Evolutionary conservation across 2,888 invertebrate species (phyloP), one percentile per base, ranked within the genome.

Genomic region (Rhagium mordax): DNA sequence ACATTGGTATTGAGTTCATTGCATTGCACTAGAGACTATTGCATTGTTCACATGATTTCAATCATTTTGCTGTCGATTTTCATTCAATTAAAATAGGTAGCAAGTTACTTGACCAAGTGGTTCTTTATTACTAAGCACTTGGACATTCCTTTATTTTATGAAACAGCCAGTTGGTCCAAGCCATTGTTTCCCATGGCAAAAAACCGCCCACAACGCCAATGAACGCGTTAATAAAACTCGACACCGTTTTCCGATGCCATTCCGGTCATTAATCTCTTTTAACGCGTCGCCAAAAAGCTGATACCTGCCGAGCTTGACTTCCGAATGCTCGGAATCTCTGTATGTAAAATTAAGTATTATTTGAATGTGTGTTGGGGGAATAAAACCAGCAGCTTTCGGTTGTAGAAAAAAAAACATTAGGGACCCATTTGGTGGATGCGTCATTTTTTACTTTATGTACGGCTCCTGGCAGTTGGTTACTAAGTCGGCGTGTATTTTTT

Each of bases 381-480:
- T 10, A 59, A 59, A 59, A 59, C 20, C 8, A 33, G 33, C 59
- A 33, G 18, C 57, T 13, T 29, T 57, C 57, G 24, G 55, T n/a
- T 27, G 27, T 57, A n/a, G 21, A 59, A 59, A 59, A 59, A 57
- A 29, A 59, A 59, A 33, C 33, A 59, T 59, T 33, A 29, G 59
- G 13, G 33, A 15, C 20, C 24, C 21, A 24, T 24, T 55, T 18
- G 10, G 18, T 20, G 6, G 29, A 59, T 29, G 29, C 16, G 21
- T 59, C 20, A 59, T 20, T 59, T 59, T 59, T 59, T 59, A 33
- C 29, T 13, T 29, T 13, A 13, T 59, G 3, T 33, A 33, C 18
- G 33, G 59, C 59, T 13, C 7, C 13, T 57, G 55, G n/a, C 55
- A 24, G 33, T 13, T 15, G 33, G 59, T 29, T 59, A 33, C n/a